A percentile compares a stretch with the other conserved stretches of the same genome.
phyloP scores from a whole-genome alignment of 2,888 invertebrate genomes.

The Megaustenia siamemsis region DNA sequence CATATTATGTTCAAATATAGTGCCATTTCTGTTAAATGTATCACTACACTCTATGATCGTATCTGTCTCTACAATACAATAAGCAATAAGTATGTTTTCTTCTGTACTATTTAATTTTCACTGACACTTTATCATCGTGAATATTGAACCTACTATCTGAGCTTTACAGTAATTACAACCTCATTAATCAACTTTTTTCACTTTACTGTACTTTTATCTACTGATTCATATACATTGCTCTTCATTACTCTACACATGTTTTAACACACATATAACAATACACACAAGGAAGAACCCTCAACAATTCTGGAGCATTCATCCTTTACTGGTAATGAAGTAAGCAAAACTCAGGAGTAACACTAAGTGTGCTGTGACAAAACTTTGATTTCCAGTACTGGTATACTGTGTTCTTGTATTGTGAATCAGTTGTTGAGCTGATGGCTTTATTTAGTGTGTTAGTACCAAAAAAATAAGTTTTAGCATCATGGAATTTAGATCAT shows the following conservation, averaged over 20 bases:
- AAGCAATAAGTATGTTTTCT: too few relatives aligned
- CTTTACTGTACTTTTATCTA: not conserved
- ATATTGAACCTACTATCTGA: too few relatives aligned
- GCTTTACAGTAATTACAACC: not conserved
- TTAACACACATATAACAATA: too few relatives aligned
- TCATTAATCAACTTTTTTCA: not conserved
- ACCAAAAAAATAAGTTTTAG: too few relatives aligned
- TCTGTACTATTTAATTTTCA: too few relatives aligned
- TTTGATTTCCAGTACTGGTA: not conserved
- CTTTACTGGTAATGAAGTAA: conserved; percentile 9
- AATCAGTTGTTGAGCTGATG: not conserved
- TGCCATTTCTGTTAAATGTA: too few relatives aligned
- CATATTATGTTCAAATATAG: too few relatives aligned
- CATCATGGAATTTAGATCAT: too few relatives aligned
- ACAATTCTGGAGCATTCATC: not conserved
- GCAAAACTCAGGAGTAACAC: conserved; percentile 21
- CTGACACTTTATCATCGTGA: too few relatives aligned
- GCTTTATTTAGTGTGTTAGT: too few relatives aligned
- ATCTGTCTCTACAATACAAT: too few relatives aligned
- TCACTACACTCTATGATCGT: too few relatives aligned
- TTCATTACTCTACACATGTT: not conserved
- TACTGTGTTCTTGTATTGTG: not conserved
- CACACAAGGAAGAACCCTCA: not conserved
- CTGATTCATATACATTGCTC: not conserved
- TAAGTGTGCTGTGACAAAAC: not conserved